phyloP scores from a whole-genome alignment of 2,113 vertebrate species.

The Siniperca knerii region DNA sequence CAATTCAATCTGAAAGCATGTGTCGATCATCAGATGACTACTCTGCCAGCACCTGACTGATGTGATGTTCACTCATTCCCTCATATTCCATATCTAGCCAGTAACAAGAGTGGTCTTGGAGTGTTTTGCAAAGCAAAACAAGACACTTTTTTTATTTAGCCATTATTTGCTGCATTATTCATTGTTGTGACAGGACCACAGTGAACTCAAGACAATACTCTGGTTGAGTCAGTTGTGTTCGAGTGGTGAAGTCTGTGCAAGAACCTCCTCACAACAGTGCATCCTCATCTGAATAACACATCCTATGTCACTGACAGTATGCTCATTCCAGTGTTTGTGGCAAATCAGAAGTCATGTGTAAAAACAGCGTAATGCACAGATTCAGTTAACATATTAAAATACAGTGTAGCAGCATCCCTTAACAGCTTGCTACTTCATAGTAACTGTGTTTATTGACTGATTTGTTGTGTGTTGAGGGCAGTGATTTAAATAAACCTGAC shows the following conservation, averaged over 20 bases:
- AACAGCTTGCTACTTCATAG: background rate
- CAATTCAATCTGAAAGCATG: background rate
- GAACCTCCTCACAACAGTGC: conserved; percentile 5
- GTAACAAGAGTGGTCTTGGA: background rate
- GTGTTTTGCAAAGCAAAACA: background rate
- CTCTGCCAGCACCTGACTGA: background rate
- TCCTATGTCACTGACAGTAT: conserved; percentile 5
- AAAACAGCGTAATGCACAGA: background rate
- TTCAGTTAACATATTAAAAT: background rate
- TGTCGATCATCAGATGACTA: background rate
- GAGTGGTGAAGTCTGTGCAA: background rate
- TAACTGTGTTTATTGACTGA: background rate
- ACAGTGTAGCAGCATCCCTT: background rate
- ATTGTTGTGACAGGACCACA: background rate
- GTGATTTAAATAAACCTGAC: background rate
- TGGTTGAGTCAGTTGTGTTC: background rate
- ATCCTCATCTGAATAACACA: background rate
- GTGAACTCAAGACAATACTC: background rate
- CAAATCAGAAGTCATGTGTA: conserved; percentile 3
- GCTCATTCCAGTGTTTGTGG: conserved; percentile 18
- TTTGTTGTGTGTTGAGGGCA: background rate
- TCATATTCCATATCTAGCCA: background rate
- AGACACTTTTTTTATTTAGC: background rate
- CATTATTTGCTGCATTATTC: background rate
- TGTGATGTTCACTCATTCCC: background rate